Evolutionary conservation across 1,140 invertebrate genomes (phyloP).

Genomic region (Ostrea edulis): DNA sequence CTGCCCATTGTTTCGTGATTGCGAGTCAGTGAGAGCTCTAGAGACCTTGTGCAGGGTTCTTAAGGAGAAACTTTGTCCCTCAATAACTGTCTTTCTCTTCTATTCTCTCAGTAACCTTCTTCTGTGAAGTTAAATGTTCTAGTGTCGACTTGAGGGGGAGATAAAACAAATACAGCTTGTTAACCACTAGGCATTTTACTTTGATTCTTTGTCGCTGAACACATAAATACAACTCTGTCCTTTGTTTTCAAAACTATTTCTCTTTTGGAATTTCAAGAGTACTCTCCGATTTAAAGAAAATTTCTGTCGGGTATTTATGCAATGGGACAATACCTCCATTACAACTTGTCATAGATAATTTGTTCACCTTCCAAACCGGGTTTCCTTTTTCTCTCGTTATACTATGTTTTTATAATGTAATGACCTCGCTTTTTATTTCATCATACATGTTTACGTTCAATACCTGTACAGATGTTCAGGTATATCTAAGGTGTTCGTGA

Average conservation of each 20-base stretch:
- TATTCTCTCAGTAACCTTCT: slow-evolving; percentile 6
- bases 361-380: background rate
- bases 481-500: background rate
- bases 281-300: slow-evolving; percentile 1
- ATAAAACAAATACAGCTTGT: background rate
- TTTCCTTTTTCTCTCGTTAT: background rate
- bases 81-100: background rate
- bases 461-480: no score
- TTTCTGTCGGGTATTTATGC: background rate
- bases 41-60: background rate
- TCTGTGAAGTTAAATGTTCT: slow-evolving; percentile 10
- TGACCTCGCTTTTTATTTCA: background rate
- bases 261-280: background rate
- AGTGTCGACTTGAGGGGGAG: background rate
- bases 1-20: background rate
- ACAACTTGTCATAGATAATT: background rate
- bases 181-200: background rate
- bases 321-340: background rate
- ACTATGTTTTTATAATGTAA: background rate
- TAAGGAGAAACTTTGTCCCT: background rate
- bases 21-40: background rate
- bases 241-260: slow-evolving; percentile 12
- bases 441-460: no score
- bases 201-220: background rate
- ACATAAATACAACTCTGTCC: background rate